These are phyloP conservation scores for Clusia tigrina DNA, from an alignment of 2,888 invertebrate species.

Conservation along the genomic window DNA sequence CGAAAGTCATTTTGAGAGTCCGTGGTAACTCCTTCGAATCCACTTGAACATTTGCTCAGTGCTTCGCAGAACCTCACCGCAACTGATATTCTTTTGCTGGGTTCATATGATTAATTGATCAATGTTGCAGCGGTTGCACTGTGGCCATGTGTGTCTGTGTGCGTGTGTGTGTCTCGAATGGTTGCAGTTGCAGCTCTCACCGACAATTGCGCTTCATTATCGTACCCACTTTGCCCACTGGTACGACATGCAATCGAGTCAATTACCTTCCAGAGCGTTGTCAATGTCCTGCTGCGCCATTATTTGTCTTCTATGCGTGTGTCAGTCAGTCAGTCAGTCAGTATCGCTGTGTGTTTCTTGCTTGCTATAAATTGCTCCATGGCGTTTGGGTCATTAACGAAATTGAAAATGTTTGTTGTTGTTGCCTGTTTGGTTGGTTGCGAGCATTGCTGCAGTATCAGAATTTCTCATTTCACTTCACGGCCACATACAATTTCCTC, in stretches of 20 bases:
- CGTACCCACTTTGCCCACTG: slow-evolving; percentile 42
- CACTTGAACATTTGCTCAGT: background rate
- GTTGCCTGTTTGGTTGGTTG: no score
- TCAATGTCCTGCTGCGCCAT: slow-evolving; percentile 62
- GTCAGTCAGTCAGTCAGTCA: no score
- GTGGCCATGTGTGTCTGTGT: background rate
- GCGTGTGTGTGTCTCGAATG: no score
- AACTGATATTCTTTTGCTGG: background rate
- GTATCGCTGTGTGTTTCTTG: slow-evolving; percentile 21
- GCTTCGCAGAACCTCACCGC: background rate
- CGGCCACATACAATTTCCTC: background rate
- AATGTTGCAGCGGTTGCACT: slow-evolving; percentile 8
- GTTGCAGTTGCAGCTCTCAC: background rate
- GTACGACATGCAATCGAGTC: slow-evolving; percentile 36
- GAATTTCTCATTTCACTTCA: background rate
- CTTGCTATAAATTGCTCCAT: slow-evolving; percentile 57
- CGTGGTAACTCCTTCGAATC: background rate
- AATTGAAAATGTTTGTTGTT: slow-evolving; percentile 56
- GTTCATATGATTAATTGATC: slow-evolving; percentile 48
- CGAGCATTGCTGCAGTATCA: no score
- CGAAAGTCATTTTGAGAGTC: background rate
- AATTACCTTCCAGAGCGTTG: slow-evolving; percentile 49
- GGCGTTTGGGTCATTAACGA: slow-evolving; percentile 62
- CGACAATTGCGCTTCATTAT: slow-evolving; percentile 55
- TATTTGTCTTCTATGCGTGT: slow-evolving; percentile 53